These are phyloP conservation scores for Drosophila nebulosa DNA, from an alignment of 1,140 invertebrate genomes.

Conservation along the genomic window DNA sequence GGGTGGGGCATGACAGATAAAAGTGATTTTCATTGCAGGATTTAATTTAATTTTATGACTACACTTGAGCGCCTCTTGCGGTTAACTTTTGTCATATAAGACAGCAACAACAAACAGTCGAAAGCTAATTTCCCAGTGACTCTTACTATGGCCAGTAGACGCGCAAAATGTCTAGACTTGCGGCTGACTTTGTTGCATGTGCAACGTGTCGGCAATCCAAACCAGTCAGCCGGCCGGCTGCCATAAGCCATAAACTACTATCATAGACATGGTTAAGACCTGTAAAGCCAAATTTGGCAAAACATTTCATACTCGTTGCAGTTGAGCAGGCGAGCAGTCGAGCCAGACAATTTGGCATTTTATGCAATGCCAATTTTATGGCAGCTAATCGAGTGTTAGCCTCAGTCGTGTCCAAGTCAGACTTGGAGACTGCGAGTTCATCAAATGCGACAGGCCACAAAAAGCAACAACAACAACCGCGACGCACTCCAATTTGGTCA, in stretches of 20 bases:
- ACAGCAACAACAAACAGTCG: slow-evolving; percentile 27
- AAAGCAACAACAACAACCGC: slow-evolving; percentile 14
- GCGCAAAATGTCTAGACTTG: neutral
- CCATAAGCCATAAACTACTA: slow-evolving; percentile 58
- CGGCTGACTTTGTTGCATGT: slow-evolving; percentile 61
- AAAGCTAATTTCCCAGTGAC: slow-evolving; percentile 28
- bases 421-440: slow-evolving; percentile 20
- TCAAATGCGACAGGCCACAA: slow-evolving; percentile 29
- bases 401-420: slow-evolving; percentile 29
- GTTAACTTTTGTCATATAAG: slow-evolving; percentile 44
- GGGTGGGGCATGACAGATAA: slow-evolving; percentile 45
- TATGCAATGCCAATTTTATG: slow-evolving; percentile 52
- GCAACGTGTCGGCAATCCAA: slow-evolving; percentile 46
- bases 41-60: slow-evolving; percentile 73
- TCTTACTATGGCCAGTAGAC: neutral
- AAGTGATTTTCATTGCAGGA: slow-evolving; percentile 54
- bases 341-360: slow-evolving; percentile 73
- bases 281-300: slow-evolving; percentile 61
- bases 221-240: slow-evolving; percentile 40
- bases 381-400: slow-evolving; percentile 39
- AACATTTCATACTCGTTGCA: slow-evolving; percentile 21
- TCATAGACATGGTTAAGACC: slow-evolving; percentile 47
- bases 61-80: slow-evolving; percentile 49
- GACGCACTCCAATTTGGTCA: slow-evolving; percentile 62
- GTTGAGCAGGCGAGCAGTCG: slow-evolving; percentile 12